phyloP scores from a whole-genome alignment of 2,113 vertebrate species.

The Eonycteris spelaea region DNA sequence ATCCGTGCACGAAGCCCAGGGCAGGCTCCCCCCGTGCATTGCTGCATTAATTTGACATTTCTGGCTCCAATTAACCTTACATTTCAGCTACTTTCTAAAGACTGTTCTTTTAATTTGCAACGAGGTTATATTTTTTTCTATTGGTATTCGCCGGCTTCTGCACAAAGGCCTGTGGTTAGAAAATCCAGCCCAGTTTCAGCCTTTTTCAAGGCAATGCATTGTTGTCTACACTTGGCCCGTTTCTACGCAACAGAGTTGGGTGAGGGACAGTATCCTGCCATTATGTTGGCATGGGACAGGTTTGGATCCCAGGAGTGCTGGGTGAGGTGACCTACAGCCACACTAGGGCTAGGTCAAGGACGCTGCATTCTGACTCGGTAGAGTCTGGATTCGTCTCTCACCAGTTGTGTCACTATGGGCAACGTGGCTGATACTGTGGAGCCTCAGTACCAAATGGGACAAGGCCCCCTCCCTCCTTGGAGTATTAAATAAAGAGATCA shows the following conservation, averaged over 20 bases:
- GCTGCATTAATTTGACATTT: slow-evolving; percentile 92
- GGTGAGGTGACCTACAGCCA: neutral
- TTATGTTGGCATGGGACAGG: neutral
- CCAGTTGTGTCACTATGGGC: neutral
- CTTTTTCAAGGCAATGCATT: slow-evolving; percentile 36
- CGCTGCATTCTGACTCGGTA: neutral
- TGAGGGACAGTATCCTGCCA: neutral
- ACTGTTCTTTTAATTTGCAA: slow-evolving; percentile 79
- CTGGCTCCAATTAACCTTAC: slow-evolving; percentile 93
- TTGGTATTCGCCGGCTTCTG: slow-evolving; percentile 76
- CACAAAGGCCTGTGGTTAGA: slow-evolving; percentile 67
- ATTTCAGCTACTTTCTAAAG: slow-evolving; percentile 87
- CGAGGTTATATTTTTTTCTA: slow-evolving; percentile 82
- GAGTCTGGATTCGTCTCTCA: neutral
- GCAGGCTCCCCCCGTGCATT: slow-evolving; percentile 88
- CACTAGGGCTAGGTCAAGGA: neutral
- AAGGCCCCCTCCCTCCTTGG: neutral
- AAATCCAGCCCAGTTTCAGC: slow-evolving; percentile 60
- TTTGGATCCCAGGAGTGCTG: neutral
- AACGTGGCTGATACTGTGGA: neutral
- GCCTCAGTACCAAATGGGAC: neutral
- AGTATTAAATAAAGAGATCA: neutral
- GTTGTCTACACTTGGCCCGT: neutral
- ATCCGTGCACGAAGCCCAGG: slow-evolving; percentile 87
- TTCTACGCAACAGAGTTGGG: neutral